Conservation (phyloP, 2,113 vertebrate species). For the Lethenteron camtschaticum region DNA sequence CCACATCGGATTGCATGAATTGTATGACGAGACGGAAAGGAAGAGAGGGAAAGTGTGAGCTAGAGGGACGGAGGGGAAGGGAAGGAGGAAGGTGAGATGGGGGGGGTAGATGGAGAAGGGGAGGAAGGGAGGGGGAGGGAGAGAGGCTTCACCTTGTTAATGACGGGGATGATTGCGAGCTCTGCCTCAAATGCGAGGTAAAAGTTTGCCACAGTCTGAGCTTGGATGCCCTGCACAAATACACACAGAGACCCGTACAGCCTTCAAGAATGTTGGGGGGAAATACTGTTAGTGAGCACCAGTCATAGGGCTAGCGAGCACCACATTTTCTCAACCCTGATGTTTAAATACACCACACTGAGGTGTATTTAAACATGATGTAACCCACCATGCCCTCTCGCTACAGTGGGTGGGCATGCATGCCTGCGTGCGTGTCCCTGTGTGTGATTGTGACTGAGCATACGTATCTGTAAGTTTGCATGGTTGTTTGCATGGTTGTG, state of each 20-base stretch:
- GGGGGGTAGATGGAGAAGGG: not conserved
- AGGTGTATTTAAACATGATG: too few relatives aligned
- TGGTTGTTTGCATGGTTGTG: too few relatives aligned
- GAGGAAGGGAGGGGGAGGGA: too few relatives aligned
- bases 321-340: not conserved
- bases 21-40: not conserved
- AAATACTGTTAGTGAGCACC: too few relatives aligned
- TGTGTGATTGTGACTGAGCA: not conserved
- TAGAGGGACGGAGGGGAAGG: not conserved
- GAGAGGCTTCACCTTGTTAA: constrained; percentile 54
- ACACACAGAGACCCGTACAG: not conserved
- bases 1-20: too few relatives aligned
- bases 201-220: constrained; percentile 91
- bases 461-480: not conserved
- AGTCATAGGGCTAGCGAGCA: too few relatives aligned
- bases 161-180: constrained; percentile 63
- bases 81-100: too few relatives aligned
- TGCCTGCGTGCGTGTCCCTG: not conserved
- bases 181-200: constrained; percentile 90
- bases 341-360: not conserved
- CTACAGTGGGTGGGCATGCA: not conserved
- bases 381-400: not conserved
- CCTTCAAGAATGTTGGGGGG: too few relatives aligned
- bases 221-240: constrained; percentile 61
- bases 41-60: not conserved